These are phyloP conservation scores for Proisotoma minuta DNA, from an alignment of 2,888 invertebrate species.

Conservation along the genomic window DNA sequence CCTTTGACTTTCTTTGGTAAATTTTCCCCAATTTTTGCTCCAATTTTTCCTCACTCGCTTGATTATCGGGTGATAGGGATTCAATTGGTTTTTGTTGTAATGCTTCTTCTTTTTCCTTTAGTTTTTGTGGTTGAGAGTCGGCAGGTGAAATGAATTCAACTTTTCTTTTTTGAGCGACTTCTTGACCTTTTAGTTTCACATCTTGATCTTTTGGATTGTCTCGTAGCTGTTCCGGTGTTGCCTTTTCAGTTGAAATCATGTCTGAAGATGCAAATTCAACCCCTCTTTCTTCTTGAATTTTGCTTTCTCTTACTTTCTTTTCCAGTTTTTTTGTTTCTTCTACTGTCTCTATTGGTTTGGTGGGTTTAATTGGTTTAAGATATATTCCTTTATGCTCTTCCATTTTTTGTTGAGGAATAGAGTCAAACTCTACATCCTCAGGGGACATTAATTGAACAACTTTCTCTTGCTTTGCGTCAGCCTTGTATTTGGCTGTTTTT, in stretches of 20 bases:
- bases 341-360: background rate
- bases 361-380: too few species aligned
- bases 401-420: too few species aligned
- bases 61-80: background rate
- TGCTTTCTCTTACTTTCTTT: background rate
- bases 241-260: background rate
- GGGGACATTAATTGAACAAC: conserved; percentile 35
- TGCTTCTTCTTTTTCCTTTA: background rate
- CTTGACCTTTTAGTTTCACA: background rate
- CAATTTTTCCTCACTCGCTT: background rate
- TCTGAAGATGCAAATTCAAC: background rate
- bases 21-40: background rate
- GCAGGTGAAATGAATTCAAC: background rate
- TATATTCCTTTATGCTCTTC: too few species aligned
- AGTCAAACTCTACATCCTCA: conserved; percentile 50
- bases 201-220: background rate
- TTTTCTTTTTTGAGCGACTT: background rate
- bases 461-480: background rate
- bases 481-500: too few species aligned
- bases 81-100: background rate
- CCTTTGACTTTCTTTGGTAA: background rate
- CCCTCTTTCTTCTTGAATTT: background rate
- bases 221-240: background rate
- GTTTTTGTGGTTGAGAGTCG: background rate
- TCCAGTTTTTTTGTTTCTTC: background rate